Evolutionary conservation across 2,888 invertebrate species (phyloP), one percentile per base, ranked within the genome.

Genomic region (Teleogryllus oceanicus): DNA sequence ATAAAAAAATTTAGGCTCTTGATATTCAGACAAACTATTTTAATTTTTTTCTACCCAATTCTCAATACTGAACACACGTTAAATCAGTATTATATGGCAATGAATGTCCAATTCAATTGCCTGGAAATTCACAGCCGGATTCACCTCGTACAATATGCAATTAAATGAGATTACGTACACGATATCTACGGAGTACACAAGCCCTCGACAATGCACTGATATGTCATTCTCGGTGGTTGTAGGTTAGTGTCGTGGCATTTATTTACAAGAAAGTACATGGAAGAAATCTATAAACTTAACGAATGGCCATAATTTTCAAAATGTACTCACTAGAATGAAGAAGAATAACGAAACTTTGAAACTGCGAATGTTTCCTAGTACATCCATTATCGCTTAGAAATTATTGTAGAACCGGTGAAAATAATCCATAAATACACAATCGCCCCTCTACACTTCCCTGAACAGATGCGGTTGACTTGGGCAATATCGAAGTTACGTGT

Each of bases 241-340:
- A 62, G 62, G 62, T 62, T 62, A 62, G 62, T 62, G 62, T 77
- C 77, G 77, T 49, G 77, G 77, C 77, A 49, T 77, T 49, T n/a
- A 49, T 50, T 49, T 20, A 24, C 20, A 11, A 13, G 20, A 77
- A 49, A 20, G 77, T 62, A n/a, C n/a, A 18, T 62, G 16, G 16
- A 18, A 18, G 62, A 1, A 62, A 62, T 20, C 21, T 16, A 16
- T 16, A 77, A 3, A 8, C 12, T 2, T 1, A 16, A n/a, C 50
- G 20, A n/a, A 77, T n/a, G 12, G 8, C n/a, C 24, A 12, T 11
- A 62, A 51, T 20, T 78, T 50, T n/a, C 11, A 20, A 16, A 78
- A 10, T 24, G 21, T 50, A 78, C 78, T 78, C 50, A 78, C 78
- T 51, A 78, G 11, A 50, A 78, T 51, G 51, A 24, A 51, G 50